Percentiles rank a stretch among this genome's conserved stretches.
Conservation (phyloP, 1,140 invertebrate genomes). For the Theocolax elegans region DNA sequence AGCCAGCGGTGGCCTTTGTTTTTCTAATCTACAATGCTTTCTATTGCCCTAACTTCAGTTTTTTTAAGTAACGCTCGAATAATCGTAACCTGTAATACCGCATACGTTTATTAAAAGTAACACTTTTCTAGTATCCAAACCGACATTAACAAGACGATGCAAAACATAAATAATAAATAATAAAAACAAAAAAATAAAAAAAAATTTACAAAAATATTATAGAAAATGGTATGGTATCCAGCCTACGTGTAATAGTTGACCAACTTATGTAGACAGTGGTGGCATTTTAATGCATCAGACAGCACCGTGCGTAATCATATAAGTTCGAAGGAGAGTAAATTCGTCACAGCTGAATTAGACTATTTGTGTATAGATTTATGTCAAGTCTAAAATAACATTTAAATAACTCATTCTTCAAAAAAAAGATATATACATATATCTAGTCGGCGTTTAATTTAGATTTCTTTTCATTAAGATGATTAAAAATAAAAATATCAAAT, state of each 20-base stretch:
- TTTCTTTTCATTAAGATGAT: too few species aligned
- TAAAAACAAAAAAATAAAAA: slow-evolving; percentile 4
- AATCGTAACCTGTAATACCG: neutral
- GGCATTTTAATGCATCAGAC: slow-evolving; percentile 64
- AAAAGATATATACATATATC: too few species aligned
- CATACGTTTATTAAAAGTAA: slow-evolving; percentile 13
- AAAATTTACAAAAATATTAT: slow-evolving; percentile 5
- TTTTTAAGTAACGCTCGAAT: slow-evolving; percentile 16
- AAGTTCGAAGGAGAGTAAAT: slow-evolving; percentile 14
- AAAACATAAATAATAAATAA: too few species aligned
- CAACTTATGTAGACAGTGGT: slow-evolving; percentile 55
- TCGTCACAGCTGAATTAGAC: too few species aligned
- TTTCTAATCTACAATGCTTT: slow-evolving; percentile 46
- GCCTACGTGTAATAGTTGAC: slow-evolving; percentile 46
- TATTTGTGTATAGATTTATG: neutral
- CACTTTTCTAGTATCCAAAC: neutral
- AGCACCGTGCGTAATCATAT: slow-evolving; percentile 48
- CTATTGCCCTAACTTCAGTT: slow-evolving; percentile 26
- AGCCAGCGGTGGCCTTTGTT: slow-evolving; percentile 47
- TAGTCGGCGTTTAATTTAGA: too few species aligned
- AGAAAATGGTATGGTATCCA: slow-evolving; percentile 19
- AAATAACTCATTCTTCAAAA: too few species aligned
- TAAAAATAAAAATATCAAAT: too few species aligned
- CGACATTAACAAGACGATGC: too few species aligned
- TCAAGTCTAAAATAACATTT: neutral